phyloP scores from a whole-genome alignment of 2,113 vertebrate species.

The Amia ocellicauda region DNA sequence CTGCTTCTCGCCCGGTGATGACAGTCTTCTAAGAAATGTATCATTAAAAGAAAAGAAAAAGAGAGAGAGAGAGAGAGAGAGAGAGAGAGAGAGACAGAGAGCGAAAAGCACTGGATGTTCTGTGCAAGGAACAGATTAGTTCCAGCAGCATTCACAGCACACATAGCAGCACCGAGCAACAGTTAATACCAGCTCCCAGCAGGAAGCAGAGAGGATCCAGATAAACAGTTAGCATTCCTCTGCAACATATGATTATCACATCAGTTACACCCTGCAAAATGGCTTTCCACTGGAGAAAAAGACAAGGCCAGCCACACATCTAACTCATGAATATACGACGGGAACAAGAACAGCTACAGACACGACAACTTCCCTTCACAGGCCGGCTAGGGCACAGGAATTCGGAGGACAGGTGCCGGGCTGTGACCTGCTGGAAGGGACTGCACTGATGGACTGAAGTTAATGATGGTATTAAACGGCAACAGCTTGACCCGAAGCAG shows the following conservation, averaged over 20 bases:
- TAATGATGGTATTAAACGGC: no score
- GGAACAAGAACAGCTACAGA: no score
- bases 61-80: conserved; percentile 29
- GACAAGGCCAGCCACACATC: conserved; percentile 26
- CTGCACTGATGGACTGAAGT: no score
- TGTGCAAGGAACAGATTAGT: neutral
- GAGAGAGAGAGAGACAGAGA: conserved; percentile 42
- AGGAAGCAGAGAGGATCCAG: conserved; percentile 27
- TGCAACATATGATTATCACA: conserved; percentile 34
- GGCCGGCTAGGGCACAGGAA: conserved; percentile 51
- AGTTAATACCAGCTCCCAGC: neutral
- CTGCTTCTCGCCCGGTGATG: no score
- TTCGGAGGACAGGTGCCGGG: conserved; percentile 25
- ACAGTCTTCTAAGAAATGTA: conserved; percentile 24
- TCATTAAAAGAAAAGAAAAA: conserved; percentile 3
- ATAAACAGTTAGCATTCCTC: conserved; percentile 34
- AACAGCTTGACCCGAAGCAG: no score
- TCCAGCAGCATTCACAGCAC: neutral
- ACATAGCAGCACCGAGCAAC: neutral
- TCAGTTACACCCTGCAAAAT: conserved; percentile 7
- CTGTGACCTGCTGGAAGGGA: no score
- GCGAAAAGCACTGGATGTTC: conserved; percentile 11
- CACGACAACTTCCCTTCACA: conserved; percentile 45
- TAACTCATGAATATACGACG: no score
- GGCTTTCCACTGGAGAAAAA: neutral